These are phyloP conservation scores for Tadarida brasiliensis DNA, from an alignment of 2,797 vertebrate genomes.

Conservation along the genomic window DNA sequence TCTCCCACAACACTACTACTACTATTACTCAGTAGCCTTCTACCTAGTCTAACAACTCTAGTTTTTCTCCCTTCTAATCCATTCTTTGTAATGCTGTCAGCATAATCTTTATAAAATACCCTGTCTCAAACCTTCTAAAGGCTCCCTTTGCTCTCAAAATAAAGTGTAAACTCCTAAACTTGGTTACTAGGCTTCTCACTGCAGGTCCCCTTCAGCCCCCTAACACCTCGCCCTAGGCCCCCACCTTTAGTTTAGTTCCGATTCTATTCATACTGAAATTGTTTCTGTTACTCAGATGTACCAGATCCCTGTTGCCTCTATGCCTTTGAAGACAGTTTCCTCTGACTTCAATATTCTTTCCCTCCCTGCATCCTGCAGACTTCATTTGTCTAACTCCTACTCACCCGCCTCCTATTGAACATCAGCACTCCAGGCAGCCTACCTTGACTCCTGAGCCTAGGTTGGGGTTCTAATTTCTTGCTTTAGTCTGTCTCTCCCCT, in stretches of 20 bases:
- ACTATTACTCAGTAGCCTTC: not conserved
- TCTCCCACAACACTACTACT: not conserved
- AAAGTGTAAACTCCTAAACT: not conserved
- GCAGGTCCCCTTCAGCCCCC: not conserved
- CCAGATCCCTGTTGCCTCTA: not conserved
- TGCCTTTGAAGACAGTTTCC: not conserved
- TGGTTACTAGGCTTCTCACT: not conserved
- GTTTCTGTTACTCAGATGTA: not conserved
- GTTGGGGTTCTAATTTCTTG: not conserved
- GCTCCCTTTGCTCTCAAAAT: not conserved
- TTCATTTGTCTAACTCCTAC: not conserved
- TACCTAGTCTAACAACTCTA: not conserved
- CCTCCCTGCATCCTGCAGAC: fast-evolving
- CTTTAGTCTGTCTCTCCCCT: not conserved
- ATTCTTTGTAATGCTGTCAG: not conserved
- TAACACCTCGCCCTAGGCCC: not conserved
- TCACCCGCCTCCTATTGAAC: fast-evolving
- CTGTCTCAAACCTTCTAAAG: not conserved
- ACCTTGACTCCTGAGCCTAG: not conserved
- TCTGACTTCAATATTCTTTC: not conserved
- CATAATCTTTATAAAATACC: constrained; percentile 34
- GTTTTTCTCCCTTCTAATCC: constrained; percentile 57
- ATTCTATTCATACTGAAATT: not conserved
- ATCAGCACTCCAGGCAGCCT: too few relatives aligned
- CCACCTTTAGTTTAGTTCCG: not conserved